These are phyloP conservation scores for Athalia rosae DNA, from an alignment of 2,888 invertebrate genomes.

Conservation along the genomic window DNA sequence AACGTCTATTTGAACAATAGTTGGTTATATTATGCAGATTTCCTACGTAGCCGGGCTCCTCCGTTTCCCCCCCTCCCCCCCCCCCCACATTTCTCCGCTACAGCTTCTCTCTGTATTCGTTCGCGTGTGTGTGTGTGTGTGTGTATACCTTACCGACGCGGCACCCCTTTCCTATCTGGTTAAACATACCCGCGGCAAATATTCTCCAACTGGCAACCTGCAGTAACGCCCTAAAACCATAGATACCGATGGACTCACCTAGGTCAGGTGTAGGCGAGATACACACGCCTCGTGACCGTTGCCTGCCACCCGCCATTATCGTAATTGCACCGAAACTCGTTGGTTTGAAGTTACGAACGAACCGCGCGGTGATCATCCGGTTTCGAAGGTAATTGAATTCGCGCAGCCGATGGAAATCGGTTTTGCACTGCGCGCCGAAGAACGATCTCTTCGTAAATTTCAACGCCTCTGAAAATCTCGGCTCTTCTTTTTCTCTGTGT, in stretches of 20 bases:
- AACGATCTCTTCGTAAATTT: too few relatives aligned
- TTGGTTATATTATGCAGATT: constrained; percentile 74
- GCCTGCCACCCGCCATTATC: constrained; percentile 64
- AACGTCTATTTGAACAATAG: constrained; percentile 74
- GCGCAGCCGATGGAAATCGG: too few relatives aligned
- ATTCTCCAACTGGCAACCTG: constrained; percentile 70
- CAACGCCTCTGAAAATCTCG: too few relatives aligned
- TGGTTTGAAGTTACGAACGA: constrained; percentile 6
- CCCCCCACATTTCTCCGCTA: constrained; percentile 44
- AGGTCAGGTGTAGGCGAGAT: constrained; percentile 51
- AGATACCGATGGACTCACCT: constrained; percentile 7
- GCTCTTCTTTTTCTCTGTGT: too few relatives aligned
- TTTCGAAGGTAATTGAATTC: not conserved
- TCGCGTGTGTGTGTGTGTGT: too few relatives aligned
- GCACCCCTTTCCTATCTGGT: constrained; percentile 65
- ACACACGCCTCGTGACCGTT: not conserved
- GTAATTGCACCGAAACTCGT: constrained; percentile 66
- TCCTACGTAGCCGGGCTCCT: constrained; percentile 62
- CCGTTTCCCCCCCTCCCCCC: constrained; percentile 58
- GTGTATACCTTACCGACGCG: too few relatives aligned
- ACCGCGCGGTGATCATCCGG: not conserved
- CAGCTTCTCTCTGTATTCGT: constrained; percentile 61
- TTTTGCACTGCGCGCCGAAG: too few relatives aligned
- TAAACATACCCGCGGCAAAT: constrained; percentile 71
- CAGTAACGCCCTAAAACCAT: constrained; percentile 55